These are phyloP conservation scores for Drosophila hawaiiensis DNA, from an alignment of 2,888 invertebrate genomes.

Conservation along the genomic window DNA sequence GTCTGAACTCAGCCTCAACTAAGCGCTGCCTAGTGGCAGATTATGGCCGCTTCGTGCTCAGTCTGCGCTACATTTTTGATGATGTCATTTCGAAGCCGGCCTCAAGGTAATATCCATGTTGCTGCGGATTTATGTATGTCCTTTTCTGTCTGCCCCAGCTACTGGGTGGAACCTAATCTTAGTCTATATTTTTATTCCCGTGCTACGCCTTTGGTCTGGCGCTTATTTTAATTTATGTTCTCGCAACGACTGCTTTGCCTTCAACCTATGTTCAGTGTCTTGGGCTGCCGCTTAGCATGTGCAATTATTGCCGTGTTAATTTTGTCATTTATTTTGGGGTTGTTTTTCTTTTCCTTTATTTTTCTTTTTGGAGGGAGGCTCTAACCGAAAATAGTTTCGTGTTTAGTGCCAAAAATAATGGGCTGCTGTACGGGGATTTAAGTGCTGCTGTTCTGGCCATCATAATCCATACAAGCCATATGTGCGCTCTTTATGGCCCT, in stretches of 20 bases:
- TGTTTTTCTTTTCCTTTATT: constrained; percentile 1
- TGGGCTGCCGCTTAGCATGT: constrained; percentile 27
- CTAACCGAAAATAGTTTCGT: constrained; percentile 58
- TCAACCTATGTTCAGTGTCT: constrained; percentile 10
- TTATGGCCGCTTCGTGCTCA: constrained; percentile 75
- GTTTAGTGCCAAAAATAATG: constrained; percentile 73
- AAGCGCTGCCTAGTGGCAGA: constrained; percentile 77
- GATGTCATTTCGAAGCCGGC: constrained; percentile 74
- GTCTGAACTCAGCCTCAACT: constrained; percentile 40
- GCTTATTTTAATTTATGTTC: constrained; percentile 57
- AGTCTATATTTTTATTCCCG: constrained; percentile 11
- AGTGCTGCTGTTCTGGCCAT: constrained; percentile 39
- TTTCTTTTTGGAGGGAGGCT: constrained; percentile 4
- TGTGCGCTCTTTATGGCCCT: constrained; percentile 63
- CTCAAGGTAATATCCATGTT: constrained; percentile 67
- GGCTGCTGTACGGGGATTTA: constrained; percentile 45
- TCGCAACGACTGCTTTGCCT: constrained; percentile 36
- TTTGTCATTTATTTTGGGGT: constrained; percentile 75
- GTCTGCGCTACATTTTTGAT: constrained; percentile 74
- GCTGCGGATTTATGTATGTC: constrained; percentile 65
- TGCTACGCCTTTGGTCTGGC: constrained; percentile 25
- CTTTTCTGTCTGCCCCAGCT: constrained; percentile 2
- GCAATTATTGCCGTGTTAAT: constrained; percentile 76
- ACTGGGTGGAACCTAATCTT: constrained; percentile 9
- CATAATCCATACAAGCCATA: constrained; percentile 41